These are phyloP conservation scores for Toxotes chatareus DNA, from an alignment of 2,113 vertebrate genomes.

Conservation along the genomic window DNA sequence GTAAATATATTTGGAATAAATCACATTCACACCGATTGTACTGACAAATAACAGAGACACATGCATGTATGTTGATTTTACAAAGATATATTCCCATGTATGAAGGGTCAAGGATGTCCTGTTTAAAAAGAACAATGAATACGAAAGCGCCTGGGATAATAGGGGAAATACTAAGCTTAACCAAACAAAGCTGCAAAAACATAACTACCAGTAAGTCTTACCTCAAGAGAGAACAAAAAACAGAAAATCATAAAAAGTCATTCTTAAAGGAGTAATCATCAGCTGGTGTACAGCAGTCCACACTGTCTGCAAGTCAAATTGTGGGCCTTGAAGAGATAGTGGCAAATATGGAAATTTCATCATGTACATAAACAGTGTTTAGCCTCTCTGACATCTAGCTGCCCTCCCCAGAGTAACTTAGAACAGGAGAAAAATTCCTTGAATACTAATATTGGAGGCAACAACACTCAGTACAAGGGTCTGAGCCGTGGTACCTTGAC, in stretches of 20 bases:
- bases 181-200: constrained; percentile 80
- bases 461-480: background rate
- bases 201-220: constrained; percentile 74
- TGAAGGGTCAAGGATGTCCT: constrained; percentile 42
- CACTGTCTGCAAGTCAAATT: background rate
- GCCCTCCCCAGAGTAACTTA: constrained; percentile 16
- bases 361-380: background rate
- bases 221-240: constrained; percentile 51
- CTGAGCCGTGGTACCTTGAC: constrained; percentile 6
- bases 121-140: constrained; percentile 70
- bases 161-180: constrained; percentile 67
- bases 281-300: constrained; percentile 30
- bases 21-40: background rate
- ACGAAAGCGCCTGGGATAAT: constrained; percentile 49
- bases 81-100: constrained; percentile 28
- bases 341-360: constrained; percentile 19
- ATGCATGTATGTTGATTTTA: background rate
- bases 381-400: constrained; percentile 29
- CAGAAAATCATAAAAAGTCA: constrained; percentile 41
- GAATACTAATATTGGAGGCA: constrained; percentile 17
- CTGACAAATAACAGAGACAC: constrained; percentile 7
- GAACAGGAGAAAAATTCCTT: constrained; percentile 1
- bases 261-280: constrained; percentile 50
- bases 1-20: background rate
- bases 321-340: constrained; percentile 6